Base-by-base conservation (phyloP, 1,140 invertebrate genomes). In the Leptoteleia sp. region DNA sequence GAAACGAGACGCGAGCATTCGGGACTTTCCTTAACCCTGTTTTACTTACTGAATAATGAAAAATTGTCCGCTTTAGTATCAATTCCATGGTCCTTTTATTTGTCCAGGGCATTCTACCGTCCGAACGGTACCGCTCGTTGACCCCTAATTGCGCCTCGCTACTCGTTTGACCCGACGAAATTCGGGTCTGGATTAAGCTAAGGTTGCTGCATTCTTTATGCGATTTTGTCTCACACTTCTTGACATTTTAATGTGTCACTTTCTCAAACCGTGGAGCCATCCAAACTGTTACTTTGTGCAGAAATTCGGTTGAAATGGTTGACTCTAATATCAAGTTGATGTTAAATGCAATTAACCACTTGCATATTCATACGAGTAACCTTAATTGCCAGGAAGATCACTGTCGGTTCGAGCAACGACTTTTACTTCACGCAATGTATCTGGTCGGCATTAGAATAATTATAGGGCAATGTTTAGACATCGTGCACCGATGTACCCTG, bases 371-470 rank as follows among this genome's bases (percentile, higher is more conserved):
- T 52, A 45, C 29, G 19, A 62, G 55, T 62, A 72, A 62, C 68
- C 68, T 62, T 72, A 62, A 72, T 72, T 72, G 48, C 57, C 2
- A n/a, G 8, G 38, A 72, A 54, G 47, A 72, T 72, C 57, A 61
- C 38, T 31, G 31, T 61, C 47, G 38, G 22, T 45, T 45, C 11
- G 6, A 29, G 2, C 45, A 54, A 61, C 8, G 37, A 71, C 35
- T 61, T 61, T 42, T 47, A 5, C n/a, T 43, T 43, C 35, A 61
- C 17, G 67, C 17, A 71, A 50, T 25, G 27, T 27, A 52, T 71
- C 13, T 59, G 16, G 22, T 25, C 22, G 12, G 22, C 8, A 72
- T 61, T 54, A 62, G 17, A 62, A 62, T 72, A 62, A 62, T 72
- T 72, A 54, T 45, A 61, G 47, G 4, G 25, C 22, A 15, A 33